phyloP scores from a whole-genome alignment of 2,113 vertebrate genomes.

The Sinocyclocheilus anshuiensis region DNA sequence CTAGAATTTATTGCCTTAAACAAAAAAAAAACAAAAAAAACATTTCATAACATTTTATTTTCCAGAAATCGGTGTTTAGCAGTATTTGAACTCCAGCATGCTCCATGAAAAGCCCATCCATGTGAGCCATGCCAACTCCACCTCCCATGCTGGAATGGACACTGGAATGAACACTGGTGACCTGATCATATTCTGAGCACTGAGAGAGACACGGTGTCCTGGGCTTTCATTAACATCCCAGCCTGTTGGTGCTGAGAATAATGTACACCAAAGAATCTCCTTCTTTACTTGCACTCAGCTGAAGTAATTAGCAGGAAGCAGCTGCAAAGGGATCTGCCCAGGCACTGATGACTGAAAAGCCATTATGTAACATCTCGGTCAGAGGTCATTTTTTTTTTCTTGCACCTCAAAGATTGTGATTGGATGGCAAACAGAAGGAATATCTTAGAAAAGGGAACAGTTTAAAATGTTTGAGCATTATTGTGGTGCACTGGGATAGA shows the following conservation, averaged over 20 bases:
- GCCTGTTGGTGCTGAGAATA: constrained; percentile 13
- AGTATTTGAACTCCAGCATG: not conserved
- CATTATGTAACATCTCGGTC: constrained; percentile 24
- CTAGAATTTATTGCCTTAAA: not conserved
- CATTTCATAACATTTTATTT: too few species aligned
- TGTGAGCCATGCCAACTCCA: not conserved
- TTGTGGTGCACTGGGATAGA: too few species aligned
- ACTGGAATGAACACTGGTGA: not conserved
- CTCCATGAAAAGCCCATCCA: not conserved
- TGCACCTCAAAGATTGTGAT: not conserved
- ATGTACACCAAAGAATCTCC: constrained; percentile 14
- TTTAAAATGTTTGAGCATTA: not conserved
- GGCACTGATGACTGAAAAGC: constrained; percentile 25
- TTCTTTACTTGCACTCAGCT: constrained; percentile 9
- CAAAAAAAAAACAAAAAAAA: too few species aligned
- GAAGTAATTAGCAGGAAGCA: constrained; percentile 62
- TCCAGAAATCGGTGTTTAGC: not conserved
- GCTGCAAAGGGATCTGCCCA: constrained; percentile 52
- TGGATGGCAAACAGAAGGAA: not conserved
- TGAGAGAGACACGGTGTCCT: not conserved
- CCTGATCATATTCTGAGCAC: not conserved
- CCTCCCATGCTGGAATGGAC: not conserved
- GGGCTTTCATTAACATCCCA: constrained; percentile 16
- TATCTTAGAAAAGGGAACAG: not conserved
- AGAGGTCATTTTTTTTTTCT: not conserved